Percentiles rank a stretch among this genome's conserved stretches.
Evolutionary conservation across 1,140 invertebrate species (phyloP).

Genomic region (Hermatobates lingyangjiaoensis): DNA sequence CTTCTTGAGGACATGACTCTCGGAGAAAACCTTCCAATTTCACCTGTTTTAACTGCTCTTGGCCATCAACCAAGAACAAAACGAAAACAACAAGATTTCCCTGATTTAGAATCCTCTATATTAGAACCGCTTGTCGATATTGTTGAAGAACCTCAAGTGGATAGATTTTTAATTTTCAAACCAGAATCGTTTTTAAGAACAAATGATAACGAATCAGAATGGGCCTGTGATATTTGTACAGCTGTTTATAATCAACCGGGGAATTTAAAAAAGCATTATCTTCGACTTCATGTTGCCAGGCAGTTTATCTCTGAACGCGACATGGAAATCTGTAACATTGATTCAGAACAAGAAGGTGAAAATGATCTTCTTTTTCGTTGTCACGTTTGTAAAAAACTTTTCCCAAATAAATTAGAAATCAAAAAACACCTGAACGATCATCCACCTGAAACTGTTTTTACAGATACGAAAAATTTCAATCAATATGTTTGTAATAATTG

Average conservation of each 20-base stretch:
- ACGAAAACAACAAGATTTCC: background rate
- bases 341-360: conserved; percentile 6
- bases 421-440: conserved; percentile 20
- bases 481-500: conserved; percentile 11
- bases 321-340: conserved; percentile 17
- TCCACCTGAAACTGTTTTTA: conserved; percentile 10
- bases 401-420: conserved; percentile 23
- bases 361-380: conserved; percentile 23
- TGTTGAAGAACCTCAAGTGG: background rate
- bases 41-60: background rate
- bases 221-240: conserved; percentile 31
- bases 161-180: background rate
- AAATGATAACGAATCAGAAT: background rate
- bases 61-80: background rate
- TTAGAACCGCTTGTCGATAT: background rate
- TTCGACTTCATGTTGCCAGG: conserved; percentile 32
- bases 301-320: conserved; percentile 28
- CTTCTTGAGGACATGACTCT: background rate
- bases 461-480: conserved; percentile 1
- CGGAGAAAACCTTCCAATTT: background rate
- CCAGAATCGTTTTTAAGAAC: background rate
- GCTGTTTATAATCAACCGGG: conserved; percentile 30
- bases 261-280: conserved; percentile 33
- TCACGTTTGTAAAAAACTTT: conserved; percentile 24
- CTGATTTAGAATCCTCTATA: background rate